A percentile compares a stretch with the other conserved stretches of the same genome.
Evolutionary conservation across 2,797 vertebrate genomes (phyloP).

Genomic region (Syncerus caffer): DNA sequence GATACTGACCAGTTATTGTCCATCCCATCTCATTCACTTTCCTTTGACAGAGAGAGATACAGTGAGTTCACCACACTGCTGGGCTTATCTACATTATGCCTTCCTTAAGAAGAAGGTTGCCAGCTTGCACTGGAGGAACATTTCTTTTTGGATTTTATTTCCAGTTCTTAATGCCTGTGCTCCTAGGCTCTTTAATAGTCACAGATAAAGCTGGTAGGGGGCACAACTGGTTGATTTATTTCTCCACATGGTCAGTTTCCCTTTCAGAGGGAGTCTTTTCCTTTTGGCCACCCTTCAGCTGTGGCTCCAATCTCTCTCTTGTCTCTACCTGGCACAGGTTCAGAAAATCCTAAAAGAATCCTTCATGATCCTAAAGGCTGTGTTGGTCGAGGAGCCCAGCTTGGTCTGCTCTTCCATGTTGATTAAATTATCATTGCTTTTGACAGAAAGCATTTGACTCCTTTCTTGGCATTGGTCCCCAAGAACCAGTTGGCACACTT

Average conservation of each 20-base stretch:
- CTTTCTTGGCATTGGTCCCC: neutral
- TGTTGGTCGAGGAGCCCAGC: neutral
- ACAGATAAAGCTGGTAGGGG: neutral
- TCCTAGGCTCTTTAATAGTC: neutral
- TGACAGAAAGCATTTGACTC: neutral
- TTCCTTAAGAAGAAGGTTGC: neutral
- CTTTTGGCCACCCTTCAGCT: neutral
- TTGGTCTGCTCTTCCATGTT: neutral
- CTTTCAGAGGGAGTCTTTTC: neutral
- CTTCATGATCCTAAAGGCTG: neutral
- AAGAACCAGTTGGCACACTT: neutral
- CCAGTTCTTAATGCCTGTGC: neutral
- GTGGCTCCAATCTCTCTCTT: neutral
- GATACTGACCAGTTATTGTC: neutral
- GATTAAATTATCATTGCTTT: slow-evolving; percentile 22
- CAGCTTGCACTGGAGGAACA: neutral
- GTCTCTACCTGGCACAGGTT: neutral
- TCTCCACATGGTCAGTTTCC: neutral
- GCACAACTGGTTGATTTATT: neutral
- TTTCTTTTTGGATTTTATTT: neutral
- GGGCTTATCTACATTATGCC: neutral
- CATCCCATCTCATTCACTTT: neutral
- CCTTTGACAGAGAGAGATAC: neutral
- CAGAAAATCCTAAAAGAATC: neutral
- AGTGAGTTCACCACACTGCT: neutral